Evolutionary conservation across 2,113 vertebrate genomes (phyloP).

Genomic region (Crotalus helleri): DNA sequence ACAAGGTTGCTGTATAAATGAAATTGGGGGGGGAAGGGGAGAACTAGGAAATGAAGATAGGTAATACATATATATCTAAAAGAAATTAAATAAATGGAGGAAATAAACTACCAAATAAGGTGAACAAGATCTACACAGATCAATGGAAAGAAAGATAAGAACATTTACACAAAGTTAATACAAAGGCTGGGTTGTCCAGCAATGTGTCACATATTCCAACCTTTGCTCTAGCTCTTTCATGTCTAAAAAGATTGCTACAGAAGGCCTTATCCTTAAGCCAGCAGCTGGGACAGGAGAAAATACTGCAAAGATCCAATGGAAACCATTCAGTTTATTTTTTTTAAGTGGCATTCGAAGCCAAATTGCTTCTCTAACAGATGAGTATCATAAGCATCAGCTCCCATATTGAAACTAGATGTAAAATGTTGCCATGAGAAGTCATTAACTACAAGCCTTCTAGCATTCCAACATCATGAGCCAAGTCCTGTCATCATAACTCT

Average conservation of each 20-base stretch:
- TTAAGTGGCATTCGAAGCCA: background rate
- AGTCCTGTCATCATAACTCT: background rate
- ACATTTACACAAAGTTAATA: background rate
- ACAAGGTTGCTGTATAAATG: background rate
- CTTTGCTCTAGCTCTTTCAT: background rate
- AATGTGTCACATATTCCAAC: background rate
- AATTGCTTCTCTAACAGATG: background rate
- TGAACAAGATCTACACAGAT: background rate
- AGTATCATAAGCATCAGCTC: background rate
- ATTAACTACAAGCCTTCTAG: background rate
- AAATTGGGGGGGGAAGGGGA: background rate
- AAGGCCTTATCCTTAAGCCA: background rate
- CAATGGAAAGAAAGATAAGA: background rate
- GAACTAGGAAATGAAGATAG: background rate
- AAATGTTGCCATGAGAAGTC: background rate
- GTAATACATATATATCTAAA: background rate
- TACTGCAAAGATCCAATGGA: background rate
- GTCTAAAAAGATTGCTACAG: background rate
- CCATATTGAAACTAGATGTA: background rate
- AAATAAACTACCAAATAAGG: background rate
- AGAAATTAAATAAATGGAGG: background rate
- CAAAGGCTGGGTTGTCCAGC: background rate
- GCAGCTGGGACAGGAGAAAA: background rate
- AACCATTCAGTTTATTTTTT: background rate
- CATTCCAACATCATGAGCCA: background rate